These are phyloP conservation scores for Aphis craccivora DNA, from an alignment of 1,140 invertebrate species.

Conservation along the genomic window DNA sequence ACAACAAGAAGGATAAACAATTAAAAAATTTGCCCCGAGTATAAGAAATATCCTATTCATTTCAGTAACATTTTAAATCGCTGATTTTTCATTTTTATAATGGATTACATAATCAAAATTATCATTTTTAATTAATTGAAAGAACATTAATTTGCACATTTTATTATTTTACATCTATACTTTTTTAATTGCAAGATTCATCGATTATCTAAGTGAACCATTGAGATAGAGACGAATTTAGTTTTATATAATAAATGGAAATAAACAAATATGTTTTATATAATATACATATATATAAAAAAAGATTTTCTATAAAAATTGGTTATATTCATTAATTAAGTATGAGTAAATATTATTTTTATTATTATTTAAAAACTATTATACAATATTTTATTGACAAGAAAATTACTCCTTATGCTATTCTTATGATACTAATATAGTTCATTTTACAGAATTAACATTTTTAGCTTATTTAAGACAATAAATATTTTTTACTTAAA, in stretches of 20 bases:
- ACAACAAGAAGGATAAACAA: background rate
- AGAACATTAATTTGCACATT: background rate
- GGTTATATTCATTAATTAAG: background rate
- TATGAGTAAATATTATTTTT: background rate
- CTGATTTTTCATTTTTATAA: background rate
- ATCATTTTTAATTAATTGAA: background rate
- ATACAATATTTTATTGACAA: background rate
- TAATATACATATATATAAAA: background rate
- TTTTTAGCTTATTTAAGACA: background rate
- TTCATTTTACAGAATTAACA: background rate
- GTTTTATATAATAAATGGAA: background rate
- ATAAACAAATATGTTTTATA: background rate
- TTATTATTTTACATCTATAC: background rate
- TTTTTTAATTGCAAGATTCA: background rate
- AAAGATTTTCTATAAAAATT: background rate
- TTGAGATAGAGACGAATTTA: background rate
- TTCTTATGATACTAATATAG: background rate
- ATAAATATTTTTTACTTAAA: no score
- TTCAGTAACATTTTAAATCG: background rate
- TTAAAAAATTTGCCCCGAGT: background rate
- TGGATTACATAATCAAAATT: background rate
- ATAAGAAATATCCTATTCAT: background rate
- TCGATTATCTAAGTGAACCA: background rate
- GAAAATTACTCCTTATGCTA: background rate
- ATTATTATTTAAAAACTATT: background rate